A percentile compares a stretch with the other conserved stretches of the same genome.
phyloP scores from a whole-genome alignment of 1,140 invertebrate genomes.

The Panonychus citri region DNA sequence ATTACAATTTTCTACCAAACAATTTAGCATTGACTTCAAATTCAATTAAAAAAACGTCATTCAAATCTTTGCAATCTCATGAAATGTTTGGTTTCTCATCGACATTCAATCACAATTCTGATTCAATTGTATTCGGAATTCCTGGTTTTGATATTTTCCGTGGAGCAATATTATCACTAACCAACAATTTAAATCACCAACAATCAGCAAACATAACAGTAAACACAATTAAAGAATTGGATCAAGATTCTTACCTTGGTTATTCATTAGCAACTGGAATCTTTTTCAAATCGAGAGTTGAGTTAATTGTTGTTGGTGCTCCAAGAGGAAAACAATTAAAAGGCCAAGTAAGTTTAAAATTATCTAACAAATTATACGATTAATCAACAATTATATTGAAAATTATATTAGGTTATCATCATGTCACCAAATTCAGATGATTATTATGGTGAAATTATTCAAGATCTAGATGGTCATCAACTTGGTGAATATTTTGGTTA shows the following conservation, averaged over 20 bases:
- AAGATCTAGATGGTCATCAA: slow-evolving; percentile 67
- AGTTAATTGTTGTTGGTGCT: not conserved
- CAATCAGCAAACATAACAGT: not conserved
- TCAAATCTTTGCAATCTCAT: no score
- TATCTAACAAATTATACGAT: not conserved
- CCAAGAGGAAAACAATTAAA: not conserved
- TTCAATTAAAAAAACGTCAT: no score
- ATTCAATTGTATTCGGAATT: not conserved
- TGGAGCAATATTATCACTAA: not conserved
- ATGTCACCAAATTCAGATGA: not conserved
- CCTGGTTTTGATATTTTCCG: not conserved
- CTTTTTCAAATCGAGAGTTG: not conserved
- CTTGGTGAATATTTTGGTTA: slow-evolving; percentile 91
- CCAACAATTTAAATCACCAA: not conserved
- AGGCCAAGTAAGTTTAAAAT: not conserved
- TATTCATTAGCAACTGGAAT: not conserved
- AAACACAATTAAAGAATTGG: not conserved
- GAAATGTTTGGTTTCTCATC: no score
- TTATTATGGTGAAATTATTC: not conserved
- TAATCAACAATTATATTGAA: not conserved
- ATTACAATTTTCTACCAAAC: no score
- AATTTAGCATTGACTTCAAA: no score
- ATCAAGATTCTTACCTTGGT: not conserved
- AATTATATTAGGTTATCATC: not conserved
- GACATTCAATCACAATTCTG: no score